A percentile compares a stretch with the other conserved stretches of the same genome.
Evolutionary conservation across 2,113 vertebrate species (phyloP).

Genomic region (Cairina moschata): DNA sequence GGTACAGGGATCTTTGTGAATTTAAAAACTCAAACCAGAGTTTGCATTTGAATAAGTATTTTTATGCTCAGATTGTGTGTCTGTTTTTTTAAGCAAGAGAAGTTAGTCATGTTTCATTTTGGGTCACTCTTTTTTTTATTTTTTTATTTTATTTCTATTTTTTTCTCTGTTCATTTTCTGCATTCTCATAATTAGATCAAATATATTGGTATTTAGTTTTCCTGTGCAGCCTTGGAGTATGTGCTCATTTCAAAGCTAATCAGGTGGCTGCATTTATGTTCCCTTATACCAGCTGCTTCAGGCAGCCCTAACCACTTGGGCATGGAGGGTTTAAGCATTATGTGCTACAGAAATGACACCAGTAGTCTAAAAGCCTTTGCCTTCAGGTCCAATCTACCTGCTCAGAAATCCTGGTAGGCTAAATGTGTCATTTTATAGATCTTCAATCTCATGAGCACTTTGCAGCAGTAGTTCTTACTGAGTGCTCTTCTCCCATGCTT

Average conservation of each 20-base stretch:
- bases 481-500: neutral
- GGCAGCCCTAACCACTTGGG: neutral
- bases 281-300: neutral
- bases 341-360: neutral
- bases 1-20: neutral
- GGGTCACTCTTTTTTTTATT: neutral
- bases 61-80: neutral
- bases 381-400: constrained; percentile 8
- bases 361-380: neutral
- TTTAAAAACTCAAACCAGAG: neutral
- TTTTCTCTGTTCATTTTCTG: neutral
- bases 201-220: neutral
- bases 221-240: neutral
- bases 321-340: neutral
- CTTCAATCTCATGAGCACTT: neutral
- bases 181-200: neutral
- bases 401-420: neutral
- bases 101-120: neutral
- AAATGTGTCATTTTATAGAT: neutral
- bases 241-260: neutral
- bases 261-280: neutral
- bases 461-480: neutral
- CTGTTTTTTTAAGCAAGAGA: neutral
- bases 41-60: neutral
- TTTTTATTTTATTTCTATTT: neutral